Base-by-base conservation (phyloP, 1,140 invertebrate species). In the Medauroidea extradentata region DNA sequence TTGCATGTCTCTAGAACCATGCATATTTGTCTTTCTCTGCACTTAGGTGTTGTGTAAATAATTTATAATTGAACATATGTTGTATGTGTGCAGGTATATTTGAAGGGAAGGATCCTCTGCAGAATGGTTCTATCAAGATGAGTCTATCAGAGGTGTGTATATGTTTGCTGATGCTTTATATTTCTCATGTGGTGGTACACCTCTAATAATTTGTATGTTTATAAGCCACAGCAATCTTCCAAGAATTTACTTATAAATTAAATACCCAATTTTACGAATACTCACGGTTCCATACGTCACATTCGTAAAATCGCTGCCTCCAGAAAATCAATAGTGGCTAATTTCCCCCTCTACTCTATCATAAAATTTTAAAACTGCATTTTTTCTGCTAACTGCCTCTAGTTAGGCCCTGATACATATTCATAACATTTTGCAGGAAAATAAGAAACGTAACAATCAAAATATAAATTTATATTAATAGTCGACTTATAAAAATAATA, bases 121-220 rank as follows among this genome's bases (percentile, higher is more conserved):
- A 90, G 74, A 90, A 90, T 77, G 91, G 90, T 64, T 85, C 78
- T 56, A 83, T 94, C 41, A 91, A 91, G 75, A 75, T 93, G 59
- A 88, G 80, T 70, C 74, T 94, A 65, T 80, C 87, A 24, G 91
- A 94, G 78, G 88, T 89, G 81, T 77, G 69, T 73, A 63, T 56
- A 34, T 59, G 24, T 51, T 49, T 24, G 21, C 3, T 51, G 57
- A 5, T 49, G 62, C 41, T 46, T 53, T 11, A 27, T 18, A 16
- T 48, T 56, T n/a, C 29, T 3, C 7, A 27, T 14, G 18, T 42
- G 7, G 39, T 23, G 54, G 61, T 59, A 27, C 46, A 57, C 19
- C 18, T 57, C 57, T 34, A 57, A 46, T 38, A 59, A 52, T 51
- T 24, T 18, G 11, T 38, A 42, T 27, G 27, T 59, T 21, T 13